Conservation (phyloP, 2,797 vertebrate genomes). For the Eupleurogrammus muticus region DNA sequence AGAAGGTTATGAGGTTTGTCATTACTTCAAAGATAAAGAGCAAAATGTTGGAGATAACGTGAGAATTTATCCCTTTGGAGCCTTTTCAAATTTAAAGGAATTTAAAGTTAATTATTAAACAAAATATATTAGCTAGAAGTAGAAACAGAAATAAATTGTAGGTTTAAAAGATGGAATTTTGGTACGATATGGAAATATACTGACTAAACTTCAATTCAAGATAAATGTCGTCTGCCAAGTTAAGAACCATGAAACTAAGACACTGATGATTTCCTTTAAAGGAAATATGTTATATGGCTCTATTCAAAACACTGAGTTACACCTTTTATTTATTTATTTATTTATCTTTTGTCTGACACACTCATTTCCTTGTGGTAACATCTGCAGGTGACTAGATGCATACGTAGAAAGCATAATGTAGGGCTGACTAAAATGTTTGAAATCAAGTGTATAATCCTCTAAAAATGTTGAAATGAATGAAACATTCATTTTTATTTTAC, state of each 20-base stretch:
- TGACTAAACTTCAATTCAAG: neutral
- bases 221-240: neutral
- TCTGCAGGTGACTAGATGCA: too few species aligned
- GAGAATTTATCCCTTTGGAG: neutral
- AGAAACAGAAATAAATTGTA: neutral
- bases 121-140: neutral
- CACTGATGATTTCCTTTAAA: neutral
- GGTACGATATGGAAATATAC: neutral
- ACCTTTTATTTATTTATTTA: too few species aligned
- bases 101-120: neutral
- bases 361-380: too few species aligned
- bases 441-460: too few species aligned
- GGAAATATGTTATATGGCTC: neutral
- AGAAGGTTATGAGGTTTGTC: conserved; percentile 16
- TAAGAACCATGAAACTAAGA: neutral
- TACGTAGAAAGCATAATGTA: too few species aligned
- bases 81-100: conserved; percentile 2
- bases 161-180: neutral
- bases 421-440: too few species aligned
- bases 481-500: too few species aligned
- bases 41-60: neutral
- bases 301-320: too few species aligned
- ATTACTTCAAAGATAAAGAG: conserved; percentile 3
- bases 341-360: too few species aligned
- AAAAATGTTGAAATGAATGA: too few species aligned